phyloP scores from a whole-genome alignment of 2,797 vertebrate species.

The Brotula barbata region DNA sequence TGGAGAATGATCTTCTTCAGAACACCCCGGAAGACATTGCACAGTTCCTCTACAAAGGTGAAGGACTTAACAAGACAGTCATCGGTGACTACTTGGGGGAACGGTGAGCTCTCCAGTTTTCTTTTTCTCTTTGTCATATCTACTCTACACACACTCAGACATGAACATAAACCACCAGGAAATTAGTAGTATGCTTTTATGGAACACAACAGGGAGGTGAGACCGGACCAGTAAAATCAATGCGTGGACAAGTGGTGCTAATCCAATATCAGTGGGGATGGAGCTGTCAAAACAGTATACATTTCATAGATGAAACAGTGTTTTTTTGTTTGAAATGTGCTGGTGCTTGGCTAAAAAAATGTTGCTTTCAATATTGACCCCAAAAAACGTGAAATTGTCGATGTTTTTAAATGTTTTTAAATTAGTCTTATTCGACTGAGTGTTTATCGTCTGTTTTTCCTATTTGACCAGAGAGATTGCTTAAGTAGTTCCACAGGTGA shows the following conservation, averaged over 20 bases:
- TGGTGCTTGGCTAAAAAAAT: slow-evolving; percentile 13
- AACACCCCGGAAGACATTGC: slow-evolving; percentile 89
- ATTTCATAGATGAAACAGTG: slow-evolving; percentile 31
- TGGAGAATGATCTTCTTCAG: slow-evolving; percentile 89
- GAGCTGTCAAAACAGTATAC: slow-evolving; percentile 60
- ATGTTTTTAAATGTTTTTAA: not conserved
- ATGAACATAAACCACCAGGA: slow-evolving; percentile 60
- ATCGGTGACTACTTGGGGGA: slow-evolving; percentile 91
- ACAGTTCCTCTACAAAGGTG: slow-evolving; percentile 92
- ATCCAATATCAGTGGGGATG: slow-evolving; percentile 54
- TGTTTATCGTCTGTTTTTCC: not conserved
- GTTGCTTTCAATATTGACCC: slow-evolving; percentile 21
- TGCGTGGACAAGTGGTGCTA: slow-evolving; percentile 66
- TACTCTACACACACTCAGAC: slow-evolving; percentile 33
- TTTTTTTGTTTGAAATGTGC: slow-evolving; percentile 25
- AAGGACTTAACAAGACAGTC: slow-evolving; percentile 93
- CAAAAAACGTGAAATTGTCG: not conserved
- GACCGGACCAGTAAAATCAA: slow-evolving; percentile 43
- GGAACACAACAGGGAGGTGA: slow-evolving; percentile 47
- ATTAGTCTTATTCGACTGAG: not conserved
- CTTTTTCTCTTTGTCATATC: slow-evolving; percentile 30
- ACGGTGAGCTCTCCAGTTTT: slow-evolving; percentile 70
- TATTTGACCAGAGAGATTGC: not conserved
- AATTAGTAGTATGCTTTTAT: slow-evolving; percentile 68
- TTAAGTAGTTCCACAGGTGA: slow-evolving; percentile 27